Percentiles rank a stretch among this genome's conserved stretches.
phyloP scores from a whole-genome alignment of 2,888 invertebrate genomes.

The Phengaris alcon region DNA sequence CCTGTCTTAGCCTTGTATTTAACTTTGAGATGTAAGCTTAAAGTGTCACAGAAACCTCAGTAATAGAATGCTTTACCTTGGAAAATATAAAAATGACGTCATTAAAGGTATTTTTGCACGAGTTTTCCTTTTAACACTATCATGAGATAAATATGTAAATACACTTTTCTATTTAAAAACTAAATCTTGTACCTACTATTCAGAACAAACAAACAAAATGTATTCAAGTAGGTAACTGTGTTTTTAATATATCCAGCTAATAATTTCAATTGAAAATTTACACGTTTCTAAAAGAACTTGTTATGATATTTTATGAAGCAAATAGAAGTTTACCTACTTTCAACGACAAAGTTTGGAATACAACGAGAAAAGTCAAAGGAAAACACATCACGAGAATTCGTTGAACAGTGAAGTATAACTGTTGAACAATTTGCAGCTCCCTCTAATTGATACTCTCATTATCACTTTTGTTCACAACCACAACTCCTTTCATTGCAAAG shows the following conservation, averaged over 20 bases:
- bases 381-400: not conserved
- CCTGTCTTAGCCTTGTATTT: not conserved
- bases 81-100: not conserved
- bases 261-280: not conserved
- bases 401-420: not conserved
- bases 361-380: constrained; percentile 14
- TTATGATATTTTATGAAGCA: not conserved
- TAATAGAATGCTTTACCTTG: not conserved
- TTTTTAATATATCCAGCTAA: not conserved
- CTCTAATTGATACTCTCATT: constrained; percentile 14
- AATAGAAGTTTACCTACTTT: not conserved
- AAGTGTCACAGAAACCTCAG: not conserved
- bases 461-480: not conserved
- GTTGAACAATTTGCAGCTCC: not conserved
- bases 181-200: no score
- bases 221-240: not conserved
- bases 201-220: no score
- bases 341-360: not conserved
- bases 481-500: not conserved
- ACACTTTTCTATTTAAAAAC: no score
- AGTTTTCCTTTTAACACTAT: no score
- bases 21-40: not conserved
- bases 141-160: no score
- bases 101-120: no score
- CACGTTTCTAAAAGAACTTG: not conserved